phyloP scores from a whole-genome alignment of 2,888 invertebrate species.

The Sthenelais limicola region DNA sequence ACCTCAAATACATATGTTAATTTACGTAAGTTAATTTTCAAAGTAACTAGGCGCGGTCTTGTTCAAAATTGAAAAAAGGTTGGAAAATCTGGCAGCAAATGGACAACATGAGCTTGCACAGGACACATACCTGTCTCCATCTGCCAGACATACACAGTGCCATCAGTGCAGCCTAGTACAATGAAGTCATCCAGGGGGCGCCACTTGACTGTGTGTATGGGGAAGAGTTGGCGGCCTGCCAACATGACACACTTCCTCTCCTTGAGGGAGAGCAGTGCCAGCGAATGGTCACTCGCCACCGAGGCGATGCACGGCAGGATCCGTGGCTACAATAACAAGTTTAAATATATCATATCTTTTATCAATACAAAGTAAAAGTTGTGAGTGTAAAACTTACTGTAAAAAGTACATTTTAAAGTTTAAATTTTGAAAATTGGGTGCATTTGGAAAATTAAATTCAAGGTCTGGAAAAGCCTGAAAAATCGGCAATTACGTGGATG shows the following conservation, averaged over 20 bases:
- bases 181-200: slow-evolving; percentile 97
- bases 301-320: slow-evolving; percentile 96
- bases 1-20: no score
- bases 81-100: no score
- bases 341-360: neutral
- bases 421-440: no score
- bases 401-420: no score
- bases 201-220: slow-evolving; percentile 96
- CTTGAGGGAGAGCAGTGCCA: slow-evolving; percentile 90
- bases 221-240: slow-evolving; percentile 94
- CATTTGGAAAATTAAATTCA: no score
- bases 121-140: slow-evolving; percentile 94
- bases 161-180: slow-evolving; percentile 96
- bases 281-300: slow-evolving; percentile 97
- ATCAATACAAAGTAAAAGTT: neutral
- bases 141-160: slow-evolving; percentile 99
- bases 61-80: no score
- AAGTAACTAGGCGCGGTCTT: no score
- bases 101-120: no score
- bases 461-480: no score
- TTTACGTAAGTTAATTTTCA: no score
- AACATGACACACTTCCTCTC: slow-evolving; percentile 96
- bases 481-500: no score
- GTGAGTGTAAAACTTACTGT: no score
- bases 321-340: slow-evolving; percentile 79